These are phyloP conservation scores for Gallinago jamesoni DNA, from an alignment of 2,113 vertebrate genomes.

Conservation along the genomic window DNA sequence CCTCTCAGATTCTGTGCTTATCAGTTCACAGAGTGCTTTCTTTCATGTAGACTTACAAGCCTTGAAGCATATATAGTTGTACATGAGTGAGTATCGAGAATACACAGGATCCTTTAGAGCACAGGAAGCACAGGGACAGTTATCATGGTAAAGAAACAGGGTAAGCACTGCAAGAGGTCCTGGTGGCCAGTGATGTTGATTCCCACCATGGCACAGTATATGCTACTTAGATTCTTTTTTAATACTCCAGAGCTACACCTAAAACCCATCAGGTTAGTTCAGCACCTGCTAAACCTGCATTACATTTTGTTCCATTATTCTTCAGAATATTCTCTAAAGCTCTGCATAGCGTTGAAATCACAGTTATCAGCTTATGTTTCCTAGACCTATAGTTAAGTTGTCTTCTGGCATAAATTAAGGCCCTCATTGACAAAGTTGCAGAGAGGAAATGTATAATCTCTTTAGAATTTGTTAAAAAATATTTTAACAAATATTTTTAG, in stretches of 20 bases:
- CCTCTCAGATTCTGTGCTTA: not conserved
- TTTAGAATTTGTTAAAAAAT: not conserved
- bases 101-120: not conserved
- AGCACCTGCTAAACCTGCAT: not conserved
- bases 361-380: not conserved
- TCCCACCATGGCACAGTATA: not conserved
- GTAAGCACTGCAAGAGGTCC: not conserved
- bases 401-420: not conserved
- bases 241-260: not conserved
- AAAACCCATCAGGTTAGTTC: not conserved
- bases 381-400: not conserved
- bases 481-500: not conserved
- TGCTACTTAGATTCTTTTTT: not conserved
- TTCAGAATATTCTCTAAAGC: not conserved
- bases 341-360: not conserved
- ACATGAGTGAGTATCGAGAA: not conserved
- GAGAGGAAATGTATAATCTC: not conserved
- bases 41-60: not conserved
- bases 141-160: not conserved
- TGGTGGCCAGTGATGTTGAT: accelerated
- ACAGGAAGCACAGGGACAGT: not conserved
- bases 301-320: not conserved
- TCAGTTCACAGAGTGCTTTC: not conserved
- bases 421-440: not conserved
- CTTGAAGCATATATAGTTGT: not conserved